phyloP scores from a whole-genome alignment of 2,888 invertebrate genomes.

The Iphiclides podalirius region DNA sequence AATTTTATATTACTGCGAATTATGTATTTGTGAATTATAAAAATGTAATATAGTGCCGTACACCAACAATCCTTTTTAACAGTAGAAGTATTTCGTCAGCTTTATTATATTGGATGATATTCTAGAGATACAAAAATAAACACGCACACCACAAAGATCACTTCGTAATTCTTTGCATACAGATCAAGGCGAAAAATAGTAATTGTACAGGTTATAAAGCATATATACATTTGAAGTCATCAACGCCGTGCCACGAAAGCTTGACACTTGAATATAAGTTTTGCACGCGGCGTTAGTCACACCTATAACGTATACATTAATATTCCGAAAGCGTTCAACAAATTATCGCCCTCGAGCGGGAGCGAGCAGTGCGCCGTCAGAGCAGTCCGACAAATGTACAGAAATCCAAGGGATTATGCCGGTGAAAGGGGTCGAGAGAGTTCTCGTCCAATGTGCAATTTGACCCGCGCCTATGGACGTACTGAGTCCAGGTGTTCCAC shows the following conservation, averaged over 20 bases:
- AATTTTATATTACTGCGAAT: too few relatives aligned
- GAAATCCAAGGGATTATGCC: constrained; percentile 39
- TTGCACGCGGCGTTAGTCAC: neutral
- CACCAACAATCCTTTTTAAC: too few relatives aligned
- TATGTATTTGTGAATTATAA: too few relatives aligned
- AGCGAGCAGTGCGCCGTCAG: constrained; percentile 12
- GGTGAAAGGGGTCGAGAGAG: constrained; percentile 63
- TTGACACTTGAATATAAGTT: neutral
- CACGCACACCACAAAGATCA: too few relatives aligned
- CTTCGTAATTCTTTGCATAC: too few relatives aligned
- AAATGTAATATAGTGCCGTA: too few relatives aligned
- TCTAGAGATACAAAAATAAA: too few relatives aligned
- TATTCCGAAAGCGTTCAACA: constrained; percentile 27
- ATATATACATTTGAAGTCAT: neutral
- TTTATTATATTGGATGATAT: too few relatives aligned
- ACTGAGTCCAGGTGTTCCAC: constrained; percentile 6
- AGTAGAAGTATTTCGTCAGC: too few relatives aligned
- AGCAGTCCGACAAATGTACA: constrained; percentile 11
- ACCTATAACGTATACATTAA: constrained; percentile 13
- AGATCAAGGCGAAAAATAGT: too few relatives aligned
- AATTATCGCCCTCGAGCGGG: constrained; percentile 24
- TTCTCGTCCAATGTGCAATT: constrained; percentile 30
- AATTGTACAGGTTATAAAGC: neutral
- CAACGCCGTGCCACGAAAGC: neutral
- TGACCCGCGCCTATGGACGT: constrained; percentile 18